Evolutionary conservation across 2,113 vertebrate genomes (phyloP).

Genomic region (Saguinus imperator): DNA sequence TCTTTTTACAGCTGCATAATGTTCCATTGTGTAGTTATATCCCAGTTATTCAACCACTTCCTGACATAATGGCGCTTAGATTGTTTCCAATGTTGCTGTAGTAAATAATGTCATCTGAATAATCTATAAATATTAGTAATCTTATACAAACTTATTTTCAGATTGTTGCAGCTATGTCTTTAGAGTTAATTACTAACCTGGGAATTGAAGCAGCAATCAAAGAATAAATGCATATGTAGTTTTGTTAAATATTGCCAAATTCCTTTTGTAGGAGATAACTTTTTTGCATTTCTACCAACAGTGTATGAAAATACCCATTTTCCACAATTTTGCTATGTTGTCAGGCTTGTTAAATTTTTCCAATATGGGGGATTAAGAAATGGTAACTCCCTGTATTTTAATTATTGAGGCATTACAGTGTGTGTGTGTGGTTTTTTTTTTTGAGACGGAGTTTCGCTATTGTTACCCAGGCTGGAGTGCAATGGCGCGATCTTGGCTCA

Average conservation of each 20-base stretch:
- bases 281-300: not conserved
- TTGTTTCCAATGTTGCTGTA: not conserved
- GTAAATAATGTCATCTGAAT: not conserved
- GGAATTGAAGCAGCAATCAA: not conserved
- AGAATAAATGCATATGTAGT: not conserved
- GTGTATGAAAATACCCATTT: not conserved
- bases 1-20: not conserved
- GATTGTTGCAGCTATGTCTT: not conserved
- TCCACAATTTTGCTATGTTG: not conserved
- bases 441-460: too few relatives aligned
- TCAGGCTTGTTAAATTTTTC: not conserved
- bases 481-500: too few relatives aligned
- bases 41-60: not conserved
- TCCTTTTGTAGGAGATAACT: conserved; percentile 6
- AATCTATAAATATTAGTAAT: not conserved
- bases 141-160: not conserved
- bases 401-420: not conserved
- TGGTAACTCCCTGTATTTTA: conserved; percentile 28
- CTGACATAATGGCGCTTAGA: not conserved
- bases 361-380: not conserved
- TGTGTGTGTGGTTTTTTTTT: not conserved
- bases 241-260: conserved; percentile 19
- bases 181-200: not conserved
- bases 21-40: not conserved
- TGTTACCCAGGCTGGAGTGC: too few relatives aligned